These are phyloP conservation scores for Cyclina sinensis DNA, from an alignment of 1,140 invertebrate species.

Conservation along the genomic window DNA sequence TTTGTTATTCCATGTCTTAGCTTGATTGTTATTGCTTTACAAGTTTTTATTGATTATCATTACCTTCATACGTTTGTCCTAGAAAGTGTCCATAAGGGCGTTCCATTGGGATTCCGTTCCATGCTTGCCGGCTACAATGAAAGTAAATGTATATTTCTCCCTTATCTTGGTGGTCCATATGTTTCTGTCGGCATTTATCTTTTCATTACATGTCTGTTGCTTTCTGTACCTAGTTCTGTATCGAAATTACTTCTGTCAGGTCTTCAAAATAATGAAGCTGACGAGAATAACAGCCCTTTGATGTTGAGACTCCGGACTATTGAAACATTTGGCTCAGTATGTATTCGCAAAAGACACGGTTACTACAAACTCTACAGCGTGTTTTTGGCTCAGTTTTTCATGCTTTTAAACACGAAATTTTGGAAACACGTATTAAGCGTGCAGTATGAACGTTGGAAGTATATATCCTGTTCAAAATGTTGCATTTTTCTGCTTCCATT, in stretches of 20 bases:
- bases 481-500: slow-evolving; percentile 28
- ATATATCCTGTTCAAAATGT: too few relatives aligned
- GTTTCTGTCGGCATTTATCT: slow-evolving; percentile 36
- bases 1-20: neutral
- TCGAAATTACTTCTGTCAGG: slow-evolving; percentile 4
- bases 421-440: slow-evolving; percentile 14
- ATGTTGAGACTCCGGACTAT: neutral
- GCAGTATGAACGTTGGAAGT: slow-evolving; percentile 25
- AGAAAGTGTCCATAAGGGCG: slow-evolving; percentile 14
- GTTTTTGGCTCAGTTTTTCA: slow-evolving; percentile 16
- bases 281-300: neutral
- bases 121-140: slow-evolving; percentile 38
- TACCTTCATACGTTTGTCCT: slow-evolving; percentile 32
- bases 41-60: slow-evolving; percentile 35
- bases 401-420: slow-evolving; percentile 44
- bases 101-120: slow-evolving; percentile 56
- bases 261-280: neutral
- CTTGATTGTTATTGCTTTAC: slow-evolving; percentile 22
- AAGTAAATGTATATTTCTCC: slow-evolving; percentile 35
- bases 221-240: neutral
- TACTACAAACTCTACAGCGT: slow-evolving; percentile 23
- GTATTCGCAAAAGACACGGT: slow-evolving; percentile 4
- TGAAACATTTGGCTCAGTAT: slow-evolving; percentile 32
- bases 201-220: slow-evolving; percentile 4
- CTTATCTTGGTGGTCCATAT: slow-evolving; percentile 47